phyloP scores from a whole-genome alignment of 2,113 vertebrate species.

The Takifugu bimaculatus region DNA sequence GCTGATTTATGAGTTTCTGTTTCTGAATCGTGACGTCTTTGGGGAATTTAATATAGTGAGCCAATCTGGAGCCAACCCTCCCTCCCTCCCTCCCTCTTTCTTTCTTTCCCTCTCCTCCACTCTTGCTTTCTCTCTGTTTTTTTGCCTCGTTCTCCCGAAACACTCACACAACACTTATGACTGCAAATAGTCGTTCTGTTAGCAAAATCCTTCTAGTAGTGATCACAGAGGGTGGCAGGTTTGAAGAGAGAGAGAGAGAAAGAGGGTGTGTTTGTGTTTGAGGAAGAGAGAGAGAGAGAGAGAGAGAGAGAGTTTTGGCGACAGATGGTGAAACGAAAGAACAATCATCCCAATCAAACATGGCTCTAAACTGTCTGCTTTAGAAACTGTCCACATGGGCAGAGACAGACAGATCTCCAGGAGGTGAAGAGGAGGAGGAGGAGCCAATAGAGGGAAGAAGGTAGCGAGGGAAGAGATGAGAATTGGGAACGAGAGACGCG shows the following conservation, averaged over 20 bases:
- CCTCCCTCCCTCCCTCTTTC: slow-evolving; percentile 8
- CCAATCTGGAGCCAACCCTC: slow-evolving; percentile 38
- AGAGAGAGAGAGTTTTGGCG: slow-evolving; percentile 12
- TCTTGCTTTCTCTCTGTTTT: slow-evolving; percentile 5
- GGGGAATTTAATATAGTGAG: slow-evolving; percentile 48
- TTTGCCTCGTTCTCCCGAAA: not conserved
- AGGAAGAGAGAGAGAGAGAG: slow-evolving; percentile 1
- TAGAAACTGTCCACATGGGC: slow-evolving; percentile 33
- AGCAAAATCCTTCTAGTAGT: slow-evolving; percentile 44
- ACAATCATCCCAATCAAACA: slow-evolving; percentile 55
- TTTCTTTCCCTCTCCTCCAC: slow-evolving; percentile 1
- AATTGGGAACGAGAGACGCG: not conserved
- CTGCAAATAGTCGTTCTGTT: slow-evolving; percentile 34
- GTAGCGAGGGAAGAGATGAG: not conserved
- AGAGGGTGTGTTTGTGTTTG: not conserved
- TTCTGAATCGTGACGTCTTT: slow-evolving; percentile 54
- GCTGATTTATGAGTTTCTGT: slow-evolving; percentile 72
- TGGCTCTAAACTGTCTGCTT: slow-evolving; percentile 18
- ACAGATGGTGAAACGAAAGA: slow-evolving; percentile 66
- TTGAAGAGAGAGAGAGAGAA: slow-evolving; percentile 15
- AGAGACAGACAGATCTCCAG: slow-evolving; percentile 26
- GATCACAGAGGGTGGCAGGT: slow-evolving; percentile 34
- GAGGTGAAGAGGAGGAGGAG: slow-evolving; percentile 13
- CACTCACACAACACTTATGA: slow-evolving; percentile 18
- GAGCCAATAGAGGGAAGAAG: slow-evolving; percentile 6